Percentiles rank a stretch among this genome's conserved stretches.
Conservation (phyloP, 2,113 vertebrate genomes). For the Pleuronectes platessa region DNA sequence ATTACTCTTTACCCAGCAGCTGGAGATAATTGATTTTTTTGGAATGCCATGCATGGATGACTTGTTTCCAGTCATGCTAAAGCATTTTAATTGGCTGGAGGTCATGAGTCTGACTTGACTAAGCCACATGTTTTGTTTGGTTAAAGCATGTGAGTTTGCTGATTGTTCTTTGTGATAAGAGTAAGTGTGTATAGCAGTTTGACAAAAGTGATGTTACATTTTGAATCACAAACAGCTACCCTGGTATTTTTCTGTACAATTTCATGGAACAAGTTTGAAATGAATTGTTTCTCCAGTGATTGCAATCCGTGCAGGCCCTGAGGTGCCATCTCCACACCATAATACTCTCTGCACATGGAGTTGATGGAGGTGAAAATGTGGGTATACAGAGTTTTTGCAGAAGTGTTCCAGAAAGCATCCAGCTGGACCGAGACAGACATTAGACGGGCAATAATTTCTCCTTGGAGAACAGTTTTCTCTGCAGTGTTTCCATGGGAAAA, state of each 20-base stretch:
- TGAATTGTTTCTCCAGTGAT: conserved; percentile 33
- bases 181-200: conserved; percentile 25
- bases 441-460: not conserved
- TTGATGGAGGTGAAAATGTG: not conserved
- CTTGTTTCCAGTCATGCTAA: conserved; percentile 44
- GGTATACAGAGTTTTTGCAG: not conserved
- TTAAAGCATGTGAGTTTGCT: conserved; percentile 16
- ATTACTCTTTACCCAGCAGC: conserved; percentile 37
- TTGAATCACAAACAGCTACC: conserved; percentile 21
- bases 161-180: conserved; percentile 35
- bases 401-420: not conserved
- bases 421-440: not conserved
- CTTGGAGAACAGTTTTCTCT: not conserved
- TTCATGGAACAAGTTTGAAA: conserved; percentile 30
- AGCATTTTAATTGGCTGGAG: conserved; percentile 57
- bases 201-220: conserved; percentile 17
- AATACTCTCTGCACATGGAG: not conserved
- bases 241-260: conserved; percentile 21
- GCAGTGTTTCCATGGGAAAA: not conserved
- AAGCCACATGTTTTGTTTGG: not conserved
- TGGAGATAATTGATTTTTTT: conserved; percentile 56
- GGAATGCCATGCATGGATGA: conserved; percentile 47
- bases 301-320: conserved; percentile 23
- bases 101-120: conserved; percentile 39
- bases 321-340: conserved; percentile 4